Base-by-base conservation (phyloP, 2,888 invertebrate species). In the Cantharis nigra region DNA sequence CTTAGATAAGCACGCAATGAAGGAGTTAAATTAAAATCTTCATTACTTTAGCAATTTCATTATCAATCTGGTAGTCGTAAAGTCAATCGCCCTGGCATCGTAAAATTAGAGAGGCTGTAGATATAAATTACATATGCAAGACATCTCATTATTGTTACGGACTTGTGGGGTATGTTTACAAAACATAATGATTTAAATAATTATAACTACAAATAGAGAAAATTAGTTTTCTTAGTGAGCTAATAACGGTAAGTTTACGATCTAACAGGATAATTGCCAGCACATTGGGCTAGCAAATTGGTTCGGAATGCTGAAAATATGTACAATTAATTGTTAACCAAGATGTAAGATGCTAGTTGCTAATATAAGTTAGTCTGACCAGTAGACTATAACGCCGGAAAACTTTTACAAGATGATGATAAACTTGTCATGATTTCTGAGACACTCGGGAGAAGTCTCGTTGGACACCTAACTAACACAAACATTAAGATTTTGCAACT, bases 21-120 rank as follows among this genome's bases (percentile, higher is more conserved):
- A 81, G 80, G 80, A 82, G 81, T 82, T 82, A 80, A 82, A 83
- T 82, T 83, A 83, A 83, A 82, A 82, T 81, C 79, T 82, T 82
- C 81, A 83, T 82, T 83, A 81, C 81, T 80, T 83, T 83, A 76
- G 81, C 81, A 80, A 82, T 83, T 81, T 82, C 80, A 81, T 81
- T 82, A 83, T 83, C 83, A 81, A 78, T 82, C 75, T 77, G 78
- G 49, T 16, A 76, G 80, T 80, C 80, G 80, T 82, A 79, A 79
- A 80, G 79, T 76, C 75, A 74, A 72, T 79, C 78, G 79, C 77
- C 72, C 76, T 77, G 78, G 73, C 78, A 75, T 78, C 81, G 78
- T 82, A 81, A 82, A 82, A 80, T 64, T 75, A 70, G 75, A 75
- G 76, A 78, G 78, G 76, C 75, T 71, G 71, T 73, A 63, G 78